A percentile compares a stretch with the other conserved stretches of the same genome.
Conservation (phyloP, 2,797 vertebrate genomes). For the Rhinella marina region DNA sequence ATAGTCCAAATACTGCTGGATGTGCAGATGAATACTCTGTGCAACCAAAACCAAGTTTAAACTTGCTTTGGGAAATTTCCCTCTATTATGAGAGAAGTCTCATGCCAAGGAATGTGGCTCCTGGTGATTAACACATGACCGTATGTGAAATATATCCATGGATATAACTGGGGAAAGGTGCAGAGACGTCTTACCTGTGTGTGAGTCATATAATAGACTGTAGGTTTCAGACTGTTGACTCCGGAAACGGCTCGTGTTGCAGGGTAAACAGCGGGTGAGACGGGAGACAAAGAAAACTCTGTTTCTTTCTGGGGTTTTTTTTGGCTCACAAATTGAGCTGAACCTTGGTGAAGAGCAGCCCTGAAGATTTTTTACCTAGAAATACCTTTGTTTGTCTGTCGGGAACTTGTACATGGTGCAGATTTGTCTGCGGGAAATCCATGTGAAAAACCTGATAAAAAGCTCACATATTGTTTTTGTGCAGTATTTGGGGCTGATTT, state of each 20-base stretch:
- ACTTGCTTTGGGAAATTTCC: slow-evolving; percentile 20
- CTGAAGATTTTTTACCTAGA: neutral
- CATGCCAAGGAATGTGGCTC: slow-evolving; percentile 14
- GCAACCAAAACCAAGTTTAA: neutral
- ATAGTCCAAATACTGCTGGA: neutral
- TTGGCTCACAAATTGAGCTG: neutral
- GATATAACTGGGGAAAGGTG: slow-evolving; percentile 15
- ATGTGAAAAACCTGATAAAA: no score
- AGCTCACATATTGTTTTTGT: no score
- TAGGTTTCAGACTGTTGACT: neutral
- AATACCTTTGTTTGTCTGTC: neutral
- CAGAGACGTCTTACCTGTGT: neutral
- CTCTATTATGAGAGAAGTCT: neutral
- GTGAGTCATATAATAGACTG: neutral
- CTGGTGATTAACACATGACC: slow-evolving; percentile 15
- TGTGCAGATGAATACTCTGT: neutral
- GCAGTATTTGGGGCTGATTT: no score
- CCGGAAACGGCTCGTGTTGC: neutral
- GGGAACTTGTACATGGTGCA: no score
- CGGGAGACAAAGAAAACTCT: neutral
- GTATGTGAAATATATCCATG: neutral
- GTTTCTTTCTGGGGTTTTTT: neutral
- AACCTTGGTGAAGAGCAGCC: slow-evolving; percentile 16
- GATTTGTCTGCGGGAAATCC: no score
- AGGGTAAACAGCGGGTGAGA: slow-evolving; percentile 22